Evolutionary conservation across 2,797 vertebrate species (phyloP).

Genomic region (Pseudochaenichthys georgianus): DNA sequence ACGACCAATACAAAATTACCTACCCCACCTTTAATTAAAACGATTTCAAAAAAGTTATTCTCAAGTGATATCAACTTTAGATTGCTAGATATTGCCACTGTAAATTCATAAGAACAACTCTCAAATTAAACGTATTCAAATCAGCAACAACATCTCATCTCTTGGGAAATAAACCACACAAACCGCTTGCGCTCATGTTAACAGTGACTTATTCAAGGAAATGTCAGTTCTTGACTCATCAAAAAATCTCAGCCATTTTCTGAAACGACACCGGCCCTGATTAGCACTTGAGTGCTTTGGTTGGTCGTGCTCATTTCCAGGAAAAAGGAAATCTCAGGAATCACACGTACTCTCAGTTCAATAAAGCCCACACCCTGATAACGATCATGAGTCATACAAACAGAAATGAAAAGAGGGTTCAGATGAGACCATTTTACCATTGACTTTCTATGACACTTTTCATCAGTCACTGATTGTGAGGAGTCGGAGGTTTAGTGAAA

Average conservation of each 20-base stretch:
- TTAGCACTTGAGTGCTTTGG: constrained; percentile 54
- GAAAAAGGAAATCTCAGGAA: constrained; percentile 34
- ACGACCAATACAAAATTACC: too few relatives aligned
- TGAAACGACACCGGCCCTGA: constrained; percentile 46
- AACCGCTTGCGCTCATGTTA: constrained; percentile 19
- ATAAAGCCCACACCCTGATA: constrained; percentile 4
- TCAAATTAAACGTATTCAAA: constrained; percentile 11
- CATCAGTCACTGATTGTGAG: constrained; percentile 1
- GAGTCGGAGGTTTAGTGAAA: constrained; percentile 18
- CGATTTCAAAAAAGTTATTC: not conserved
- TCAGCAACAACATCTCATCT: constrained; percentile 10
- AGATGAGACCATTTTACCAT: constrained; percentile 9
- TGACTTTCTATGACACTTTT: constrained; percentile 21
- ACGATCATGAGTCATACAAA: constrained; percentile 21
- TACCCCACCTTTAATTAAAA: too few relatives aligned
- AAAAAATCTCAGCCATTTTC: constrained; percentile 50
- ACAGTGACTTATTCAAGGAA: constrained; percentile 41
- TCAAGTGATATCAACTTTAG: not conserved
- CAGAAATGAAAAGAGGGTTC: not conserved
- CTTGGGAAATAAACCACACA: constrained; percentile 37
- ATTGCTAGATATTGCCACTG: constrained; percentile 14
- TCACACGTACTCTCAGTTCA: constrained; percentile 16
- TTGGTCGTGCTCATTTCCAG: constrained; percentile 43
- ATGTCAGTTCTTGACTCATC: constrained; percentile 51
- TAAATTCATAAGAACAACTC: constrained; percentile 13